Evolutionary conservation across 2,888 invertebrate species (phyloP).

Genomic region (Eilema caniola): DNA sequence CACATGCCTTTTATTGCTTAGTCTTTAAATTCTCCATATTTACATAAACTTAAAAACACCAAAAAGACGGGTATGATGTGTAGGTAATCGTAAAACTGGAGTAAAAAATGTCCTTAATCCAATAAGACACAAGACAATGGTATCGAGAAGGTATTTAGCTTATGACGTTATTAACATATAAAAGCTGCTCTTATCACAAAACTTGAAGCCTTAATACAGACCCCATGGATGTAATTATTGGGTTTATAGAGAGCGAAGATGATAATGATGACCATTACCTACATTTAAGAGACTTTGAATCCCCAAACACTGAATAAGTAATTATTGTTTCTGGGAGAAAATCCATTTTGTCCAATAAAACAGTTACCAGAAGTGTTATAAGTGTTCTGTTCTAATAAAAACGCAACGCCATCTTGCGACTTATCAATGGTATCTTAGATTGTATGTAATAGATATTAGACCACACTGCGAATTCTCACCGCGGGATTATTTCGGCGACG

Average conservation of each 20-base stretch:
- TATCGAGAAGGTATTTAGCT: conserved; percentile 44
- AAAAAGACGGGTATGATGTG: conserved; percentile 48
- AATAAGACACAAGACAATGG: conserved; percentile 51
- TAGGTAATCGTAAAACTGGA: conserved; percentile 50
- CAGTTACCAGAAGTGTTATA: no score
- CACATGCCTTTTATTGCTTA: conserved; percentile 74
- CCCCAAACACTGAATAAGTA: no score
- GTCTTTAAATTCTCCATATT: conserved; percentile 84
- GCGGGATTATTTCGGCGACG: no score
- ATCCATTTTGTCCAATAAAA: no score
- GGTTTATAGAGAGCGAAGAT: background rate
- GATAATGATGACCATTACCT: background rate
- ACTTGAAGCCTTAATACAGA: conserved; percentile 8
- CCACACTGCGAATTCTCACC: no score
- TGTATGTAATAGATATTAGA: no score
- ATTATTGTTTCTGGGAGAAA: no score
- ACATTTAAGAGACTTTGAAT: no score
- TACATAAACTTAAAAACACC: conserved; percentile 69
- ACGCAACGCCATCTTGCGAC: no score
- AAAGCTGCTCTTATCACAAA: conserved; percentile 39
- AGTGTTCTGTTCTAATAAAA: no score
- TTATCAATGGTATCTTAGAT: no score
- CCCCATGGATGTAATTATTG: background rate
- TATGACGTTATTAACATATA: conserved; percentile 30
- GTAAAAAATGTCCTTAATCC: conserved; percentile 51